Evolutionary conservation across 1,140 invertebrate genomes (phyloP), one percentile per base, ranked within the genome.

Genomic region (Dreissena polymorpha): DNA sequence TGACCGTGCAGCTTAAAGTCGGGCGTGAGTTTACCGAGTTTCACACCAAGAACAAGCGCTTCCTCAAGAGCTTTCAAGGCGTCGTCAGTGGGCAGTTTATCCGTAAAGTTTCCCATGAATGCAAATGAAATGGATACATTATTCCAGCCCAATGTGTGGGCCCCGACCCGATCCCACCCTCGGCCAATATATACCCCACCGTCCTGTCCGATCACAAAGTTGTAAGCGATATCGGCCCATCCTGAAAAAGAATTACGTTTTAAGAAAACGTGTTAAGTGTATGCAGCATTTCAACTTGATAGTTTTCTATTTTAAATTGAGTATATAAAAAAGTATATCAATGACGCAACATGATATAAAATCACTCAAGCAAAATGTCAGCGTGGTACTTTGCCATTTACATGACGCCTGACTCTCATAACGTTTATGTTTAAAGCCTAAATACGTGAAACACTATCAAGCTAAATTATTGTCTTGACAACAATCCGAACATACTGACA

Each of bases 121-220:
- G 39, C 57, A 50, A 77, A 60, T 18, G 57, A 27, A 29, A 96
- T 94, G 76, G 95, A 95, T 74, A 95, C 94, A 25, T 88, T 89
- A 88, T 97, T 96, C 89, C 95, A 96, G 63, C 93, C 94, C 14
- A 94, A 90, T 6, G 95, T 85, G 57, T 89, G 88, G 8, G 88
- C 85, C 25, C 88, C 88, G 25, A 87, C 60, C 51, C 67, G 49
- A 71, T 90, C 83, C 88, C 88, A 88, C 1, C 86, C 88, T 57
- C 88, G 85, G 14, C 86, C 88, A 63, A 88, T 87, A 70, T 90
- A 90, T 18, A 87, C 83, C 57, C 83, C 85, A 25, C 90, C 90
- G 68, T 91, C 89, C 68, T 87, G 85, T 14, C 89, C 90, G 27
- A 91, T 83, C n/a, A 90, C 69, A 83, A 89, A 91, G 27, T 73